Conservation (phyloP, 2,888 invertebrate species). For the Heliconius aoede region DNA sequence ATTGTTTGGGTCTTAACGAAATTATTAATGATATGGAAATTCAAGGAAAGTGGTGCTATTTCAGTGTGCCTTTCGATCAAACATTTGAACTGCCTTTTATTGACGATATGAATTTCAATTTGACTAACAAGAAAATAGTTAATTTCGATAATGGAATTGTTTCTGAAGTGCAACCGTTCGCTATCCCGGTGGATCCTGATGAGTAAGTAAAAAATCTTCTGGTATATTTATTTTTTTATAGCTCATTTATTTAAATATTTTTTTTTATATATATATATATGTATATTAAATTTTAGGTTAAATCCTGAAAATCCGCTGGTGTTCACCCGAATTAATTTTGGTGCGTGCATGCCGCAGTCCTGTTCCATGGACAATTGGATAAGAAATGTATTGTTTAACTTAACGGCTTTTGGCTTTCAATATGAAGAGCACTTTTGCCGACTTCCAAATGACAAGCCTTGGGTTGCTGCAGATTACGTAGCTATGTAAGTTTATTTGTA, state of each 20-base stretch:
- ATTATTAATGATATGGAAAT: constrained; percentile 47
- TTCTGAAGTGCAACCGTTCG: constrained; percentile 27
- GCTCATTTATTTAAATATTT: not conserved
- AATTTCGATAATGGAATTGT: constrained; percentile 26
- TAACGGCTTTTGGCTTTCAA: constrained; percentile 51
- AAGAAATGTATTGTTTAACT: constrained; percentile 52
- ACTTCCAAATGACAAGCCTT: constrained; percentile 69
- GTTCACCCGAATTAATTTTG: constrained; percentile 52
- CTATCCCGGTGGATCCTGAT: constrained; percentile 3
- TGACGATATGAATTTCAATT: constrained; percentile 11
- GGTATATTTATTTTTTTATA: not conserved
- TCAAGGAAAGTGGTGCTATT: constrained; percentile 64
- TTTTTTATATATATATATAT: no score
- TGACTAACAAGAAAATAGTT: constrained; percentile 30
- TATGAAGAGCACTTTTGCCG: constrained; percentile 63
- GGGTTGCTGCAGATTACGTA: constrained; percentile 69
- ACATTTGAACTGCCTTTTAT: constrained; percentile 46
- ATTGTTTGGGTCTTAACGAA: constrained; percentile 56
- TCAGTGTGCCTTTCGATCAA: constrained; percentile 53
- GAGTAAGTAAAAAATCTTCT: constrained; percentile 14
- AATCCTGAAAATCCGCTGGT: constrained; percentile 37
- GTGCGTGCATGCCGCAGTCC: constrained; percentile 66
- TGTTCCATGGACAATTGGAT: constrained; percentile 64
- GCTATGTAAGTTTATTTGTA: constrained; percentile 62
- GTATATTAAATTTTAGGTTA: constrained; percentile 34